A percentile compares a stretch with the other conserved stretches of the same genome.
Conservation (phyloP, 2,888 invertebrate genomes). For the Corythucha ciliata region DNA sequence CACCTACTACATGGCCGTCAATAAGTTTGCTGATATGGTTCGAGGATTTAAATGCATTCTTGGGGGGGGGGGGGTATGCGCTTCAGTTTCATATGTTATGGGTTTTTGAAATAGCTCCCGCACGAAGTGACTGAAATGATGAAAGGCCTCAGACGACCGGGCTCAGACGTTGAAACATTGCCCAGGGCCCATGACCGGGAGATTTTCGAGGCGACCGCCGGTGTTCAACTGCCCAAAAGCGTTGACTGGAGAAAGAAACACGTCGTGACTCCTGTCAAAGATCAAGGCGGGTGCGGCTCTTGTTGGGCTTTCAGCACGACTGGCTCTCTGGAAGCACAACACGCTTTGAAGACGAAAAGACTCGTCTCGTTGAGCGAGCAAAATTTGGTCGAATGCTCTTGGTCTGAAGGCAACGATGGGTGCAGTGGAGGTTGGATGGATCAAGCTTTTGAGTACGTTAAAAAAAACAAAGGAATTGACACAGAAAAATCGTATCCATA, state of each 20-base stretch:
- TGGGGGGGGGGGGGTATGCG: too few species aligned
- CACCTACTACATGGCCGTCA: slow-evolving; percentile 58
- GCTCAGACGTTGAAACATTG: too few species aligned
- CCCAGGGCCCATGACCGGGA: too few species aligned
- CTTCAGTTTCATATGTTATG: too few species aligned
- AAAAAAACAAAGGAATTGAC: slow-evolving; percentile 49
- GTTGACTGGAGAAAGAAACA: slow-evolving; percentile 81
- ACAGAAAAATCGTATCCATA: slow-evolving; percentile 50
- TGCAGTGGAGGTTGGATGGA: slow-evolving; percentile 43
- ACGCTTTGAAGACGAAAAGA: slow-evolving; percentile 44
- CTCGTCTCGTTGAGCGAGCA: slow-evolving; percentile 48
- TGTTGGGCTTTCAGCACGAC: slow-evolving; percentile 85
- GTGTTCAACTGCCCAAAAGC: slow-evolving; percentile 29
- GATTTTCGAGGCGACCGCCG: neutral
- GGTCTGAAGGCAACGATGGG: slow-evolving; percentile 41
- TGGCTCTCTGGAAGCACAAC: slow-evolving; percentile 49
- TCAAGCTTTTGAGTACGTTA: slow-evolving; percentile 45
- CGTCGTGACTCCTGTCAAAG: slow-evolving; percentile 78
- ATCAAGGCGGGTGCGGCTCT: slow-evolving; percentile 68
- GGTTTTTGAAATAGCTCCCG: slow-evolving; percentile 13
- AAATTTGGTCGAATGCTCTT: slow-evolving; percentile 17
- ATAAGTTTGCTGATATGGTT: slow-evolving; percentile 76
- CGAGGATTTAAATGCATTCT: too few species aligned
- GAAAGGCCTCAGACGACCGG: slow-evolving; percentile 14
- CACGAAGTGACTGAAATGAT: slow-evolving; percentile 15